phyloP scores from a whole-genome alignment of 1,140 invertebrate genomes.

The Trinorchestia longiramus region DNA sequence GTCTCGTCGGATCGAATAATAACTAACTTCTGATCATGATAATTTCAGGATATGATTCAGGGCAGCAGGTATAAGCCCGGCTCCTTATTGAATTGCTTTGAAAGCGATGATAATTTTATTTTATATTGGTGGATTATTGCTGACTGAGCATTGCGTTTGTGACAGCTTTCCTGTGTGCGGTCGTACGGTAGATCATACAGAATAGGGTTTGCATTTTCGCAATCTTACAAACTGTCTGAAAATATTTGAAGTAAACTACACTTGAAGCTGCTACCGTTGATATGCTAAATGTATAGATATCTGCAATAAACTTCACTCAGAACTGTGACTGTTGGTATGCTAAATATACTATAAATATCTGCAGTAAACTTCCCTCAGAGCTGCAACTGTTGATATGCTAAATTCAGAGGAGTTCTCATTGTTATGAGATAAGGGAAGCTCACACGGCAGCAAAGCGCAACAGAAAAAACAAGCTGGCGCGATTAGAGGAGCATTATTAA shows the following conservation, averaged over 20 bases:
- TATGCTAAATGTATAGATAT: not conserved
- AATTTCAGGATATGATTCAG: too few relatives aligned
- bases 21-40: too few relatives aligned
- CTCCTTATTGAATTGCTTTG: too few relatives aligned
- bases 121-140: too few relatives aligned
- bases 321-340: not conserved
- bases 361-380: not conserved
- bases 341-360: not conserved
- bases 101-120: too few relatives aligned
- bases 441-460: not conserved
- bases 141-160: too few relatives aligned
- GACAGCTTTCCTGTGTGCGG: too few relatives aligned
- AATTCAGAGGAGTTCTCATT: conserved; percentile 8
- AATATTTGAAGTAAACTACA: not conserved
- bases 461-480: conserved; percentile 16
- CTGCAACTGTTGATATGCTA: not conserved
- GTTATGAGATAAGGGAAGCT: conserved; percentile 27
- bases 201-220: too few relatives aligned
- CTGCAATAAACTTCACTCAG: not conserved
- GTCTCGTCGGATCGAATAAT: too few relatives aligned
- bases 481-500: conserved; percentile 47
- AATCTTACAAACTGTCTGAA: not conserved
- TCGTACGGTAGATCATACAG: too few relatives aligned
- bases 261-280: not conserved
- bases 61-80: too few relatives aligned